Evolutionary conservation across 1,140 invertebrate species (phyloP), one percentile per base, ranked within the genome.

Genomic region (Oryzaephilus surinamensis): DNA sequence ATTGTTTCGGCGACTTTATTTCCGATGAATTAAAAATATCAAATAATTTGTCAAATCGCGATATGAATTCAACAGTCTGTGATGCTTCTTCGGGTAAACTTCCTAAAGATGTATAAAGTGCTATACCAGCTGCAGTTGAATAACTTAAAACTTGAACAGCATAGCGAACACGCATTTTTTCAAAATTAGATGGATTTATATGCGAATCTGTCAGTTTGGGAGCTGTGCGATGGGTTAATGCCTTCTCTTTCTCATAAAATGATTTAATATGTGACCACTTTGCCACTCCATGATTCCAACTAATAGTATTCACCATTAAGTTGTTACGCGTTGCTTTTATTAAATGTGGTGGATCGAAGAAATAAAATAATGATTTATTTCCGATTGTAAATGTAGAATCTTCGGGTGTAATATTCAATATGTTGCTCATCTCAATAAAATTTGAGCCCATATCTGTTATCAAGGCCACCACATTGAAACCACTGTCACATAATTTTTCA

Each of bases 91-190:
- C 41, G 10, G 29, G 36, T 20, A 54, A 27, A 17, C 42, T 26
- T 29, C 43, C 42, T 12, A 41, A 49, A 36, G 38, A 15, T 20
- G 43, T 32, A 19, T 45, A 50, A 12, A 50, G 47, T 37, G 38
- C 38, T 11, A 57, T 38, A 14, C 43, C 49, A 30, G 38, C 45
- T 16, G 50, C 46, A 14, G 56, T 54, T n/a, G 38, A 41, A 13
- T 30, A 11, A 38, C 55, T 60, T 6, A 58, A 48, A 28, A 55
- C 38, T 46, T 60, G 55, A 6, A 46, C 39, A 5, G 53, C 55
- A 6, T 49, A 42, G 41, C 51, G 50, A n/a, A 55, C 52, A 31
- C 35, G 41, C 54, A 54, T 58, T 46, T 50, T 50, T 49, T 57
- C 24, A 38, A 59, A 56, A 32, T 38, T 47, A 32, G 52, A 55